Percentiles rank a stretch among this genome's conserved stretches.
These are phyloP conservation scores for Nasua narica DNA, from an alignment of 2,797 vertebrate genomes.

Conservation along the genomic window DNA sequence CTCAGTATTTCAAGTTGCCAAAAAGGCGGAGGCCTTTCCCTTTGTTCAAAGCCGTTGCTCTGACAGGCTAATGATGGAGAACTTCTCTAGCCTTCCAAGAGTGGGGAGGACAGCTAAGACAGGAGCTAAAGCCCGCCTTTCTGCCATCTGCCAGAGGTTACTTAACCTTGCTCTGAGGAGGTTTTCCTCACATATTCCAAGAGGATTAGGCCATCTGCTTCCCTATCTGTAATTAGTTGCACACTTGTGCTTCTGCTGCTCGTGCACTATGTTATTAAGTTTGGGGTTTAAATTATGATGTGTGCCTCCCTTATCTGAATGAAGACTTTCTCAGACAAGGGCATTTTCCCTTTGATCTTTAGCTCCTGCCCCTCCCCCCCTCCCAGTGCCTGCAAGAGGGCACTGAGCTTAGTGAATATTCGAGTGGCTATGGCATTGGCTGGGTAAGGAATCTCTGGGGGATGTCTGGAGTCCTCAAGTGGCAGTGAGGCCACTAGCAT, in stretches of 20 bases:
- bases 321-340: neutral
- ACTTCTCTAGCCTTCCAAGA: neutral
- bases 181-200: neutral
- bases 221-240: slow-evolving; percentile 56
- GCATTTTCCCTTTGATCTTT: neutral
- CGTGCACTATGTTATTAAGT: slow-evolving; percentile 36
- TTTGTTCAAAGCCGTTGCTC: slow-evolving; percentile 23
- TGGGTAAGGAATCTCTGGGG: neutral
- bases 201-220: slow-evolving; percentile 57
- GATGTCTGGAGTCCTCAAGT: neutral
- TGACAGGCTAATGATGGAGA: slow-evolving; percentile 26
- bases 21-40: neutral
- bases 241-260: neutral
- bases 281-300: neutral
- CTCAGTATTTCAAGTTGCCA: slow-evolving; percentile 16
- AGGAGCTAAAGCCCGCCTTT: slow-evolving; percentile 6
- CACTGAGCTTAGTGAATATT: neutral
- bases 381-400: neutral
- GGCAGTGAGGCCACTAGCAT: neutral
- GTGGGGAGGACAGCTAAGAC: neutral
- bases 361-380: too few relatives aligned
- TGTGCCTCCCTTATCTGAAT: neutral
- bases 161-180: neutral
- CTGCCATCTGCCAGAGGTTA: slow-evolving; percentile 27
- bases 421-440: neutral